Evolutionary conservation across 2,888 invertebrate species (phyloP), one percentile per base, ranked within the genome.

Genomic region (Cephus rjabovi): DNA sequence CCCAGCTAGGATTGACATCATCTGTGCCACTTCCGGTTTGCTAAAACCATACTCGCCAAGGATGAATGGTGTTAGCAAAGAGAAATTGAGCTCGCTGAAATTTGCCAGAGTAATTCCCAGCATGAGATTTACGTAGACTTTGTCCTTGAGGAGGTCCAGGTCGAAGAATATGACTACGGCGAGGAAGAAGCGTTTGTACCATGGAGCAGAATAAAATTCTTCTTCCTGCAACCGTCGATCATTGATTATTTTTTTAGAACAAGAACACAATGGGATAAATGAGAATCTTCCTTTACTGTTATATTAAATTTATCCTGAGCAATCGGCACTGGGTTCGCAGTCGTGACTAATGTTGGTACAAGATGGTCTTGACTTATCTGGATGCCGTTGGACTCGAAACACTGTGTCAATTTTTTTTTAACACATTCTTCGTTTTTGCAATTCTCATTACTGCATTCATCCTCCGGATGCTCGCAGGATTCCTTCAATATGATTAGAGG

Each of bases 31-130:
- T 90, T 95, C 92, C 4, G 92, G 85, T 84, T 93, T 93, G 1
- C 91, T 91, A 84, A 95, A 94, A 0, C 95, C 94, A 85, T 94
- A 95, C 85, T 95, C 96, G 31, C 93, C 93, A n/a, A 96, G 91
- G 83, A 96, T 95, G 82, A 96, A 95, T 1, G 96, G 95, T 0
- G 95, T 95, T 75, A 96, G 87, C 75, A 96, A 93, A 2, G 95
- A 95, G 88, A 96, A 96, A 88, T 96, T 96, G 11, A 95, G 85
- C 89, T 96, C 96, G 6, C 94, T 94, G 85, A 95, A 95, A 86
- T 94, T 95, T 0, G 95, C 95, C 69, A 95, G 91, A 0, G 95
- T 95, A 75, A 96, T 92, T 1, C 96, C 96, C 77, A 95, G 87
- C 93, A 95, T 95, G 23, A 96, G 92, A 85, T 95, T 96, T 3